Base-by-base conservation (phyloP, 2,113 vertebrate species). In the Clupea harengus region DNA sequence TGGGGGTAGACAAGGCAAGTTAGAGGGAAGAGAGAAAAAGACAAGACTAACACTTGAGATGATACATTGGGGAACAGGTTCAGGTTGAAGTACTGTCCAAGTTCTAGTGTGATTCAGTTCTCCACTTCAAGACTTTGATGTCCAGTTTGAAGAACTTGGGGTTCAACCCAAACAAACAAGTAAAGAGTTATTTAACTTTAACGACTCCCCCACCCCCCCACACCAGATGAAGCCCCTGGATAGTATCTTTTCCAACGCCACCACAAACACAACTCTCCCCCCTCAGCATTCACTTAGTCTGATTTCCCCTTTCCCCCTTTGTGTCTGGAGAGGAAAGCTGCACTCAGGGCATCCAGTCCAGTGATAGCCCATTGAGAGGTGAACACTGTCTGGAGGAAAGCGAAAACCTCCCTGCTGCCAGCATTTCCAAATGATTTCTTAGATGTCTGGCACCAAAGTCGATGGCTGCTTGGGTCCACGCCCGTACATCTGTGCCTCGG, bases 401-500 rank as follows among this genome's bases (percentile, higher is more conserved):
- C 85, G 88, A 91, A 91, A 93, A 92, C 84, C 80, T 52, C 87
- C 46, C 83, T 87, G 90, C 87, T 90, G 88, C 90, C 90, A 89
- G 89, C 81, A 88, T 89, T 91, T 94, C 89, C 90, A 87, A 91
- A 89, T 50, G 89, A 92, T 91, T 84, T 90, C 92, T 91, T 85
- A 88, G 88, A 88, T 81, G 84, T 93, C 89, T 93, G 91, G 92
- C 91, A 82, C 85, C 1, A 86, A 39, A 13, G 44, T 44, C 80
- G 81, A 81, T 39, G 89, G 91, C 89, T 90, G 82, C 85, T 87
- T 90, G 90, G 91, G 90, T 87, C 64, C 18, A 28, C 84, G 91
- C 90, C 89, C 87, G 89, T 85, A 89, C 91, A 92, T 92, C 92
- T 91, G 90, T 28, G 89, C 85, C 86, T 91, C 88, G 89, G 93